Conservation (phyloP, 2,888 invertebrate genomes). For the Trachelus troglodyta region DNA sequence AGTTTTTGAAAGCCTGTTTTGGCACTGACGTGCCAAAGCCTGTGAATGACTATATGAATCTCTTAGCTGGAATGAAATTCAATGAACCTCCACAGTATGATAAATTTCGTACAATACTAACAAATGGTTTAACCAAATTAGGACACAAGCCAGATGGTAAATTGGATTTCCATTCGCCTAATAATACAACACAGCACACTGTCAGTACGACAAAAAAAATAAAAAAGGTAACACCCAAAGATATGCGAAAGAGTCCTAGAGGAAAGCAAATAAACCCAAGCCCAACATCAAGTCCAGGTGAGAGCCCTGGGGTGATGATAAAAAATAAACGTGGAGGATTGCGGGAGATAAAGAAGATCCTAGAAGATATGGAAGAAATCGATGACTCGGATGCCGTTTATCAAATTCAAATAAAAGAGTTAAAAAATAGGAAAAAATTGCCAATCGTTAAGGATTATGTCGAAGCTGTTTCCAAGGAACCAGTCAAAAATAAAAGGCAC, state of each 20-base stretch:
- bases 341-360: conserved; percentile 43
- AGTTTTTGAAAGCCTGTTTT: conserved; percentile 66
- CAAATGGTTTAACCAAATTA: conserved; percentile 73
- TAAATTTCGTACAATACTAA: conserved; percentile 76
- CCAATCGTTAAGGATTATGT: conserved; percentile 6
- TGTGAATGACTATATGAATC: conserved; percentile 71
- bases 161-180: conserved; percentile 69
- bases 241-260: conserved; percentile 28
- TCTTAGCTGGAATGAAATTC: conserved; percentile 76
- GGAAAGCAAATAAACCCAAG: background rate
- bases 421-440: conserved; percentile 31
- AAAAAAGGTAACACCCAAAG: conserved; percentile 14
- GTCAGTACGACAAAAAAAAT: conserved; percentile 16
- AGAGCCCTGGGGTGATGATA: conserved; percentile 50
- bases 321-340: conserved; percentile 51
- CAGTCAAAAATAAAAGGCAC: conserved; percentile 21
- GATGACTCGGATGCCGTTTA: conserved; percentile 55
- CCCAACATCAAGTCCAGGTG: conserved; percentile 9
- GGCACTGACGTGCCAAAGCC: conserved; percentile 59
- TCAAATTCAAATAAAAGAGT: conserved; percentile 55
- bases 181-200: background rate
- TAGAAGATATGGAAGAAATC: conserved; percentile 43
- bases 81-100: conserved; percentile 81
- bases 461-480: conserved; percentile 6
- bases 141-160: conserved; percentile 71